phyloP scores from a whole-genome alignment of 1,140 invertebrate genomes.

The Pogonomyrmex californicus region DNA sequence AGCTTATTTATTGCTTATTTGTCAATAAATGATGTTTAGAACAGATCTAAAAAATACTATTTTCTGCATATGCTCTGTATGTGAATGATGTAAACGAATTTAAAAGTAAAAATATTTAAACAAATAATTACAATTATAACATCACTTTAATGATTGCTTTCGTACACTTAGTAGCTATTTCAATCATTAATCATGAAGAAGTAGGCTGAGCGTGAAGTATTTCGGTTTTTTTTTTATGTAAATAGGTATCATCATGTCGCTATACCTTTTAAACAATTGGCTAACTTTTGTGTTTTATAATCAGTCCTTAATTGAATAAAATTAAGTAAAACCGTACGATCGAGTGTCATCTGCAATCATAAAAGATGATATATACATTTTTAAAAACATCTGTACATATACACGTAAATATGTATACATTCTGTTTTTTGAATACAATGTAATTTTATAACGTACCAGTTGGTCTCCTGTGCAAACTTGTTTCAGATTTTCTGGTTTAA shows the following conservation, averaged over 20 bases:
- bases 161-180: neutral
- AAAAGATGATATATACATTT: slow-evolving; percentile 38
- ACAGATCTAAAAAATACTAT: neutral
- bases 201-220: slow-evolving; percentile 9
- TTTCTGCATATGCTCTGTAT: slow-evolving; percentile 11
- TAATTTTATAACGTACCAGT: slow-evolving; percentile 89
- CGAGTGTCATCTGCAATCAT: slow-evolving; percentile 93
- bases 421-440: neutral
- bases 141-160: slow-evolving; percentile 12
- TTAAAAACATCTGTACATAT: neutral
- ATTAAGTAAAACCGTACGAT: slow-evolving; percentile 94
- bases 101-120: slow-evolving; percentile 2
- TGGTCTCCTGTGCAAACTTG: slow-evolving; percentile 98
- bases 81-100: neutral
- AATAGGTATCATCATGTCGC: slow-evolving; percentile 69
- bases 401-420: too few species aligned
- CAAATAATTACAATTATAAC: neutral
- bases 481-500: slow-evolving; percentile 98
- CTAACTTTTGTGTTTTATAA: slow-evolving; percentile 95
- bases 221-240: slow-evolving; percentile 14
- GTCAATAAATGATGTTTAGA: neutral
- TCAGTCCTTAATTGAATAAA: slow-evolving; percentile 98
- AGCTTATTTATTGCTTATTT: slow-evolving; percentile 22
- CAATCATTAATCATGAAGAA: neutral
- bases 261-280: slow-evolving; percentile 89